A percentile compares a stretch with the other conserved stretches of the same genome.
These are phyloP conservation scores for Tenebrosternarchus preto DNA, from an alignment of 2,113 vertebrate species.

Conservation along the genomic window DNA sequence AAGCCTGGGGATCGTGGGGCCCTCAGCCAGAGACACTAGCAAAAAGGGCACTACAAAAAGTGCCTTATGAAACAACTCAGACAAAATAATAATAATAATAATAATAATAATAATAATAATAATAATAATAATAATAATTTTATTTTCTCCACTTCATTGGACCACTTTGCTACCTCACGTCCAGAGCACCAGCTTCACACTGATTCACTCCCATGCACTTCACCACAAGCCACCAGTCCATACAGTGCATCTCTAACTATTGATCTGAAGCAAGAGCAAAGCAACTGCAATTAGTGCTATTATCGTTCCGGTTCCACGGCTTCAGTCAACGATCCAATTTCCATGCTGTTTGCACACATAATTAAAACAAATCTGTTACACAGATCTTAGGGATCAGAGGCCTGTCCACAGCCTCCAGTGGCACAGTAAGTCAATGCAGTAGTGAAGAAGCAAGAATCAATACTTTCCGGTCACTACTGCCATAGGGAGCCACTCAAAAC, in stretches of 20 bases:
- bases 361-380: conserved; percentile 82
- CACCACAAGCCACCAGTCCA: conserved; percentile 51
- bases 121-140: too few species aligned
- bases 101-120: background rate
- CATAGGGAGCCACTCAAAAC: conserved; percentile 73
- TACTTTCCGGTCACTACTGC: conserved; percentile 70
- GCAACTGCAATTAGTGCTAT: conserved; percentile 74
- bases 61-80: conserved; percentile 26
- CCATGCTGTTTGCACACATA: conserved; percentile 78
- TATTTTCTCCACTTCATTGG: background rate
- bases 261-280: conserved; percentile 65
- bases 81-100: conserved; percentile 3
- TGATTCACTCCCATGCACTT: conserved; percentile 58
- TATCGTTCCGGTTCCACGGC: conserved; percentile 72
- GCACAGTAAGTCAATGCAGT: conserved; percentile 73
- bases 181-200: conserved; percentile 33
- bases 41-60: conserved; percentile 11
- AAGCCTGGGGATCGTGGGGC: conserved; percentile 62
- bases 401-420: conserved; percentile 70
- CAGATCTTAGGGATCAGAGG: conserved; percentile 74
- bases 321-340: conserved; percentile 77
- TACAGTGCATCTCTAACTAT: conserved; percentile 71
- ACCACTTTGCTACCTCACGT: background rate
- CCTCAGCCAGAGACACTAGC: conserved; percentile 18
- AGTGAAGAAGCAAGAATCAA: conserved; percentile 74